These are phyloP conservation scores for Oceanodroma tethys DNA, from an alignment of 2,113 vertebrate species.

Conservation along the genomic window DNA sequence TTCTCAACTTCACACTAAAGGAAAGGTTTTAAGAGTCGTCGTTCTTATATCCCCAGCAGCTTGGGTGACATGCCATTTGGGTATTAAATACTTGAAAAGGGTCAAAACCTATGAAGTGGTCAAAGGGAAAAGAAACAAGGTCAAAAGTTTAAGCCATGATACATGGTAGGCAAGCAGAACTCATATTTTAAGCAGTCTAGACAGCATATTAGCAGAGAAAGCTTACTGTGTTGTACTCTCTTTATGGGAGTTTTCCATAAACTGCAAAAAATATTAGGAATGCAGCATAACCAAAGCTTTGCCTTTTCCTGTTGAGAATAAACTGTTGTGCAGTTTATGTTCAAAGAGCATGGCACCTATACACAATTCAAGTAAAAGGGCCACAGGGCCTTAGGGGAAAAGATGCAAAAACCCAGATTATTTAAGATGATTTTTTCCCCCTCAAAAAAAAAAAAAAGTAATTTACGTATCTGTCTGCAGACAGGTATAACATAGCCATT, in stretches of 20 bases:
- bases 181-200: constrained; percentile 70
- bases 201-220: constrained; percentile 64
- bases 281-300: constrained; percentile 36
- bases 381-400: not conserved
- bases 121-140: constrained; percentile 58
- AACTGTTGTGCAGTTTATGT: not conserved
- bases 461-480: not conserved
- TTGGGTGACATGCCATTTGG: constrained; percentile 37
- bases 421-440: not conserved
- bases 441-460: not conserved
- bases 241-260: constrained; percentile 59
- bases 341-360: not conserved
- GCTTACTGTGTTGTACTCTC: constrained; percentile 40
- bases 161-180: constrained; percentile 41
- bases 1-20: not conserved
- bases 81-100: constrained; percentile 19
- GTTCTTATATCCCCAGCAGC: not conserved
- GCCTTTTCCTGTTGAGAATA: not conserved
- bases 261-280: constrained; percentile 59
- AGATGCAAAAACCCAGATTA: not conserved
- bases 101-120: constrained; percentile 33
- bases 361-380: not conserved
- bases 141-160: constrained; percentile 65
- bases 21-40: not conserved
- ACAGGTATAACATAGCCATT: not conserved